Base-by-base conservation (phyloP, 2,888 invertebrate genomes). In the Netelia melanura region DNA sequence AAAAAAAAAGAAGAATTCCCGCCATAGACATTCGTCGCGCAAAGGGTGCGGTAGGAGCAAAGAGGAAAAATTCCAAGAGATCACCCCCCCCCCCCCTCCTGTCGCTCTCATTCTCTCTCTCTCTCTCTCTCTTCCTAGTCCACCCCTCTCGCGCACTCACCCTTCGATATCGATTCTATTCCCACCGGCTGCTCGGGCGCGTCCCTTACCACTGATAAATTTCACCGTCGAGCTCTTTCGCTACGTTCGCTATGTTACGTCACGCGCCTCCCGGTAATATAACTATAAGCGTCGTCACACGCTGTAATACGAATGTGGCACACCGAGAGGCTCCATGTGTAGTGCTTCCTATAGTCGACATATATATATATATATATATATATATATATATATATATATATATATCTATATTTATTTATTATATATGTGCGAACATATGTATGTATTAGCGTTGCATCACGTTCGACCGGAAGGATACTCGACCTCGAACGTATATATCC, bases 391-490 rank as follows among this genome's bases (percentile, higher is more conserved):
- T 54, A 61, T 61, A 61, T 61, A 25, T 25, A 25, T 25, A 25
- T 25, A 1, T 25, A 25, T 25, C 2, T 25, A 52, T 17, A 30
- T 77, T 58, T 44, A 48, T 21, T 44, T 11, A 25, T 6, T 43
- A 14, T 65, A 25, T 25, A 25, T 25, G 25, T 38, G 38, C 38
- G 10, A 23, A 21, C 17, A 21, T 21, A 17, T 76, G 23, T 21
- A 44, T 65, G 43, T 58, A 14, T 48, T 14, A 48, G 14, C 48
- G 14, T 48, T 48, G 48, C 48, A 76, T 72, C 76, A 86, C 74
- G 72, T 64, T 62, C 52, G 17, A 17, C 78, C 70, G 81, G 84
- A 81, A 86, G 67, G 86, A 86, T 81, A 67, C 84, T 68, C 84
- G 86, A 81, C 84, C 81, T 84, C 81, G 81, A 74, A 43, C 3